Percentiles rank a stretch among this genome's conserved stretches.
Evolutionary conservation across 2,888 invertebrate genomes (phyloP).

Genomic region (Lingula anatina): DNA sequence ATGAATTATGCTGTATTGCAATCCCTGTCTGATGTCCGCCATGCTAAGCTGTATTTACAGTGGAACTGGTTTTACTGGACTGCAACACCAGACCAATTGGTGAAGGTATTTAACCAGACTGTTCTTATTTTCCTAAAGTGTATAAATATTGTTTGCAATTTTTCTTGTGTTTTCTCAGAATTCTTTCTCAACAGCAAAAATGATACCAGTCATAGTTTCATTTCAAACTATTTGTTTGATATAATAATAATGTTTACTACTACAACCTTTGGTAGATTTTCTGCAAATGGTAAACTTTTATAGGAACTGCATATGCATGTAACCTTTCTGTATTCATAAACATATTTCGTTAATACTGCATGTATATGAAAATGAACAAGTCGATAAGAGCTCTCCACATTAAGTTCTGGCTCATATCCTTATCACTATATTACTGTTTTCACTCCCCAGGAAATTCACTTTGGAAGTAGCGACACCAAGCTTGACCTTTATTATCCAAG

Average conservation of each 20-base stretch:
- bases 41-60: slow-evolving; percentile 24
- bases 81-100: slow-evolving; percentile 18
- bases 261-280: no score
- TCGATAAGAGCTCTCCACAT: no score
- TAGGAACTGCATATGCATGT: no score
- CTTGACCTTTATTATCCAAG: slow-evolving; percentile 38
- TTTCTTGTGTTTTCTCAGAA: background rate
- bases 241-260: no score
- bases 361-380: no score
- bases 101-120: slow-evolving; percentile 26
- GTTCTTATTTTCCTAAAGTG: background rate
- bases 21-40: slow-evolving; percentile 16
- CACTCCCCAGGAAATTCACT: slow-evolving; percentile 32
- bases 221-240: background rate
- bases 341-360: no score
- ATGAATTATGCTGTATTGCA: slow-evolving; percentile 35
- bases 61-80: slow-evolving; percentile 35
- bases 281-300: no score
- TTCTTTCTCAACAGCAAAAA: background rate
- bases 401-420: no score
- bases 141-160: background rate
- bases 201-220: background rate
- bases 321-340: no score
- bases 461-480: slow-evolving; percentile 34
- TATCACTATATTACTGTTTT: no score